These are phyloP conservation scores for Tenebrio molitor DNA, from an alignment of 1,140 invertebrate species.

Conservation along the genomic window DNA sequence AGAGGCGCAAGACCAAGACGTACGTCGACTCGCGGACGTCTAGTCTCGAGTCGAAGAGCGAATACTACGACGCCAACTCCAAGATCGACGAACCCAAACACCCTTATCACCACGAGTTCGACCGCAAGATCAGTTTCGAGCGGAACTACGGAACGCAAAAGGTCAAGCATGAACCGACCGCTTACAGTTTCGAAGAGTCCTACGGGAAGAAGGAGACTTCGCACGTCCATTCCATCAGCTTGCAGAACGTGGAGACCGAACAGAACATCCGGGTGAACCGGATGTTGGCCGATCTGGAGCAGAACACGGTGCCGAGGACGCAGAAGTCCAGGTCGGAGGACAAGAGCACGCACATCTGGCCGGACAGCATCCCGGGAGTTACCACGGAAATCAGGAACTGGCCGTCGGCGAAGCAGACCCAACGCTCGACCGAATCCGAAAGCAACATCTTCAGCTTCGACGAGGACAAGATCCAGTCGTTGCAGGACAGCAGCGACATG, in stretches of 20 bases:
- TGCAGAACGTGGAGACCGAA: conserved; percentile 78
- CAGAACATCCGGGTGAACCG: conserved; percentile 68
- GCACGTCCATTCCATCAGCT: conserved; percentile 75
- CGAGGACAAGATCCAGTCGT: conserved; percentile 77
- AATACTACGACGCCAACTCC: conserved; percentile 66
- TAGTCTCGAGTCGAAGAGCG: conserved; percentile 69
- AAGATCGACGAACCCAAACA: conserved; percentile 56
- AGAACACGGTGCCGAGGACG: conserved; percentile 61
- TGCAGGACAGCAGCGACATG: conserved; percentile 65
- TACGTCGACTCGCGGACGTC: conserved; percentile 69
- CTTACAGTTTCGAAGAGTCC: conserved; percentile 38
- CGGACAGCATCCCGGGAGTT: conserved; percentile 70
- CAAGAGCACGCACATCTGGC: conserved; percentile 71
- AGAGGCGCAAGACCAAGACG: conserved; percentile 55
- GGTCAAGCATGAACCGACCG: conserved; percentile 57
- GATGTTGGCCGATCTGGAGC: conserved; percentile 59
- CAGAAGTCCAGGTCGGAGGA: conserved; percentile 51
- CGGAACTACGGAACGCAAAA: conserved; percentile 74
- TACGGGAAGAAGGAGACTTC: conserved; percentile 70
- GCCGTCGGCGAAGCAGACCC: conserved; percentile 48
- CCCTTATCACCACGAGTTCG: conserved; percentile 58
- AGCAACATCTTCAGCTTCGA: conserved; percentile 78
- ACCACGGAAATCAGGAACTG: conserved; percentile 69
- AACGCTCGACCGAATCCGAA: conserved; percentile 64
- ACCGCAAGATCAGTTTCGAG: conserved; percentile 64